Evolutionary conservation across 2,113 vertebrate species (phyloP).

Genomic region (Neopipo cinnamomea): DNA sequence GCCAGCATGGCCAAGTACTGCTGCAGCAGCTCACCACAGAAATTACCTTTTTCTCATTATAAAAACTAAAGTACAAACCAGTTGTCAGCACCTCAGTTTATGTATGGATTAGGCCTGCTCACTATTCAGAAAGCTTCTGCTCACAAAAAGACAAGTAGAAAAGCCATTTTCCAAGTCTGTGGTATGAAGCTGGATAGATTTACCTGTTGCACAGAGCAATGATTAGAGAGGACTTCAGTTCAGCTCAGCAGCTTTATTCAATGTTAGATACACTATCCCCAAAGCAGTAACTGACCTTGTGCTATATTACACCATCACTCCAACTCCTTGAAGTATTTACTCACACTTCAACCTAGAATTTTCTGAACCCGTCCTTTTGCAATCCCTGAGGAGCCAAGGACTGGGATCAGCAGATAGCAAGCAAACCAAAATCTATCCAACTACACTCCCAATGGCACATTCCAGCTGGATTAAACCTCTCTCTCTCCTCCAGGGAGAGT

Average conservation of each 20-base stretch:
- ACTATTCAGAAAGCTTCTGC: neutral
- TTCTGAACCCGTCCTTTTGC: neutral
- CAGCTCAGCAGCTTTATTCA: neutral
- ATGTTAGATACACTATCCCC: neutral
- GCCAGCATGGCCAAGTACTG: neutral
- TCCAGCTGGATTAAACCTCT: slow-evolving; percentile 41
- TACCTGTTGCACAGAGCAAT: neutral
- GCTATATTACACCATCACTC: neutral
- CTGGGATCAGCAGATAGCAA: neutral
- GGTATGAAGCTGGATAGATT: neutral
- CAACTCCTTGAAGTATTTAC: neutral
- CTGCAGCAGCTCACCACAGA: neutral
- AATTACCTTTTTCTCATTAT: neutral
- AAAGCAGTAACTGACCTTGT: neutral
- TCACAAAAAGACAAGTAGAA: neutral
- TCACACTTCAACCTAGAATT: neutral
- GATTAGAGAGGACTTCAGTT: rapidly evolving
- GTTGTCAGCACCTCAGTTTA: neutral
- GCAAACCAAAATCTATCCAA: neutral
- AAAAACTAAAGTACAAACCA: neutral
- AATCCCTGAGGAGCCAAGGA: neutral
- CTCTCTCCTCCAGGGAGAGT: neutral
- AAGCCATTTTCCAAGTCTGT: neutral
- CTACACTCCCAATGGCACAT: neutral
- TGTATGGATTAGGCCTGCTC: neutral